A percentile compares a stretch with the other conserved stretches of the same genome.
Evolutionary conservation across 2,797 vertebrate species (phyloP).

Genomic region (Leptoclinus maculatus): DNA sequence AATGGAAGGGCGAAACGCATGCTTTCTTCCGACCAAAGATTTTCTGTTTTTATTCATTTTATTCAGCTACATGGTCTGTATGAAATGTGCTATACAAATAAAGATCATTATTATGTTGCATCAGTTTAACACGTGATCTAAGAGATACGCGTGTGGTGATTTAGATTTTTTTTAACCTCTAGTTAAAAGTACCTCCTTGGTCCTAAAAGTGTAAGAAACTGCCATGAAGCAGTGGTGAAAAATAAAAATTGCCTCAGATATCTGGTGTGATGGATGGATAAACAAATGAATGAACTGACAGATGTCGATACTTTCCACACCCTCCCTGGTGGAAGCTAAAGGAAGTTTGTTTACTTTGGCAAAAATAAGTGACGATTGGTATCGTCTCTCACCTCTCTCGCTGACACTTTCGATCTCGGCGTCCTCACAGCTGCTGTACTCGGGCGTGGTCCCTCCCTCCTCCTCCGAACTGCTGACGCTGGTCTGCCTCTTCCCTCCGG

Average conservation of each 20-base stretch:
- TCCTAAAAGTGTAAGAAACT: background rate
- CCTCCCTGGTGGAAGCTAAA: background rate
- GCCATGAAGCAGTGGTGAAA: conserved; percentile 1
- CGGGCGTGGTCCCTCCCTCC: conserved; percentile 96
- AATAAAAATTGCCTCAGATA: background rate
- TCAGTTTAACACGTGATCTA: conserved; percentile 3
- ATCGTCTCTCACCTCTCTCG: conserved; percentile 90
- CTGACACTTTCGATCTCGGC: conserved; percentile 97
- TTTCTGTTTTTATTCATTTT: too few species aligned
- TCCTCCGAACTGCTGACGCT: conserved; percentile 99
- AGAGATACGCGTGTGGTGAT: background rate
- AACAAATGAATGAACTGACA: conserved; percentile 20
- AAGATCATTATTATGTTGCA: background rate
- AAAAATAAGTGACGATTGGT: conserved; percentile 7
- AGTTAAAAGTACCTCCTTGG: background rate
- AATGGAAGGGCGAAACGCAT: too few species aligned
- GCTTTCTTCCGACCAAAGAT: too few species aligned
- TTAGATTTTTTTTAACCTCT: background rate
- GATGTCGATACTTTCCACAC: conserved; percentile 7
- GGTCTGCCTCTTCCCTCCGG: conserved; percentile 92
- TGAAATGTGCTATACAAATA: background rate
- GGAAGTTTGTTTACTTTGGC: background rate
- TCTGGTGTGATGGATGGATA: conserved; percentile 28
- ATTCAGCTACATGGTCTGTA: background rate
- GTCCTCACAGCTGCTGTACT: conserved; percentile 99